phyloP scores from a whole-genome alignment of 1,140 invertebrate species.

The Diabrotica virgifera region DNA sequence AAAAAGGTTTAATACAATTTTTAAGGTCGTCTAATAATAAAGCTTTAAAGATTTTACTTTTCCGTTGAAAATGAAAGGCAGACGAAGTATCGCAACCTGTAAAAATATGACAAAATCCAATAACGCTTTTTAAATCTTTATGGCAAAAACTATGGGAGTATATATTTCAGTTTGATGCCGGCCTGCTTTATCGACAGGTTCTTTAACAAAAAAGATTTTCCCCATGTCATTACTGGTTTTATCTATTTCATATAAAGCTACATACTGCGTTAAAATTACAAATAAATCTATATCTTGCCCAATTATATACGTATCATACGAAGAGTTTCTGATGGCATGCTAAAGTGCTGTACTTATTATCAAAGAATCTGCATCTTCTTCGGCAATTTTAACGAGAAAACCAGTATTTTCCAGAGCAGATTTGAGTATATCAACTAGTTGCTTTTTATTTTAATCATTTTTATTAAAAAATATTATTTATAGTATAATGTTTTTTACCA shows the following conservation, averaged over 20 bases:
- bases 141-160: conserved; percentile 8
- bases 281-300: too few species aligned
- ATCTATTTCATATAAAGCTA: background rate
- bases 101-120: conserved; percentile 21
- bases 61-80: too few species aligned
- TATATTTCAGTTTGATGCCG: too few species aligned
- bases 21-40: too few species aligned
- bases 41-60: too few species aligned
- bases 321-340: conserved; percentile 30
- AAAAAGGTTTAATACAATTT: too few species aligned
- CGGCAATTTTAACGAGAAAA: conserved; percentile 38
- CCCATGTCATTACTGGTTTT: conserved; percentile 34
- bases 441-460: conserved; percentile 41
- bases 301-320: too few species aligned
- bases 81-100: conserved; percentile 23
- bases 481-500: conserved; percentile 34
- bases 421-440: conserved; percentile 35
- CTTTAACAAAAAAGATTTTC: too few species aligned
- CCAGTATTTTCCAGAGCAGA: conserved; percentile 32
- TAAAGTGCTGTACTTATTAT: conserved; percentile 43
- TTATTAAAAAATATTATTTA: conserved; percentile 32
- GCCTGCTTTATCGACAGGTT: too few species aligned
- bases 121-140: conserved; percentile 6
- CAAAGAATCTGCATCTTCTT: conserved; percentile 38
- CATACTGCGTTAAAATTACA: background rate